phyloP scores from a whole-genome alignment of 2,797 vertebrate genomes.

The Aulostomus chinensis region DNA sequence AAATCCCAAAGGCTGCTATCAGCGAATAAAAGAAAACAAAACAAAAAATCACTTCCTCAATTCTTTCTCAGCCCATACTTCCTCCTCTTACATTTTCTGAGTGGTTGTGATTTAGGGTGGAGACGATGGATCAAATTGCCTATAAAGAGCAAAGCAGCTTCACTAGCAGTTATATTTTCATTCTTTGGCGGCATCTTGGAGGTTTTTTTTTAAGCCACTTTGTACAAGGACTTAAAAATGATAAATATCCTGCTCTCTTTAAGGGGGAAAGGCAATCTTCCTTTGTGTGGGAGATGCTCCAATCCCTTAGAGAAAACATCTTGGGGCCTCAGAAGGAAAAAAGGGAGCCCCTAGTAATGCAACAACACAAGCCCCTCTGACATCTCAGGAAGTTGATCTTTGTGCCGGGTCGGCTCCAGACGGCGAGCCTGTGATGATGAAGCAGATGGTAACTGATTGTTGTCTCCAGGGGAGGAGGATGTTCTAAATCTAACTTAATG shows the following conservation, averaged over 20 bases:
- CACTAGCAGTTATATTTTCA: background rate
- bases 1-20: too few species aligned
- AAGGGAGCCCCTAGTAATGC: constrained; percentile 47
- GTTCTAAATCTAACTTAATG: constrained; percentile 35
- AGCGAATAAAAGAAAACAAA: too few species aligned
- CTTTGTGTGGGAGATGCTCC: constrained; percentile 69
- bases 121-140: too few species aligned
- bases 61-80: too few species aligned
- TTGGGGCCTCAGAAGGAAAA: constrained; percentile 58
- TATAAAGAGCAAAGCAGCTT: too few species aligned
- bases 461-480: constrained; percentile 51
- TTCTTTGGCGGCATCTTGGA: constrained; percentile 8
- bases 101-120: too few species aligned
- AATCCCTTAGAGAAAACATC: constrained; percentile 69
- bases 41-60: too few species aligned
- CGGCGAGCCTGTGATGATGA: constrained; percentile 51
- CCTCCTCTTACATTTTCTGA: too few species aligned
- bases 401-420: constrained; percentile 59
- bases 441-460: constrained; percentile 69
- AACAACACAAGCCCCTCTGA: constrained; percentile 65
- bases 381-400: constrained; percentile 79
- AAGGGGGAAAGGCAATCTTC: constrained; percentile 61
- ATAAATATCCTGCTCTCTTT: constrained; percentile 60
- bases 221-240: constrained; percentile 23
- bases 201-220: constrained; percentile 49